A percentile compares a stretch with the other conserved stretches of the same genome.
Evolutionary conservation across 1,140 invertebrate genomes (phyloP).

Genomic region (Tetranychus cinnabarinus): DNA sequence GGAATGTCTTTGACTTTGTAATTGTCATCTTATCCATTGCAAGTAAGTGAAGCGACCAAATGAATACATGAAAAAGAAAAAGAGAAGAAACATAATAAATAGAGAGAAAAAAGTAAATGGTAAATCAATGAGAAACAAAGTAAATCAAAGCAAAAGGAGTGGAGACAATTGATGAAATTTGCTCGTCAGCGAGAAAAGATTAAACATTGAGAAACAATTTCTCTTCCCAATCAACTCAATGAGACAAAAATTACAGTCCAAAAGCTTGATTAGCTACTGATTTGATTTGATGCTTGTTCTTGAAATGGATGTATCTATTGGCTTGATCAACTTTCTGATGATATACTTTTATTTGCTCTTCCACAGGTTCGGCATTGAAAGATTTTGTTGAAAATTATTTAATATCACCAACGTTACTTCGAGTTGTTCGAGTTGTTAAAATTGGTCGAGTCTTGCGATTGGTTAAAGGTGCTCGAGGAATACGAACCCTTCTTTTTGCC

Average conservation of each 20-base stretch:
- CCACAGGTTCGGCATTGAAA: conserved; percentile 67
- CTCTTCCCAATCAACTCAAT: too few species aligned
- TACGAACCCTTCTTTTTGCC: conserved; percentile 83
- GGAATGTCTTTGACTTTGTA: conserved; percentile 98
- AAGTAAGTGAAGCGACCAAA: conserved; percentile 30
- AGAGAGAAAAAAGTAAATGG: too few species aligned
- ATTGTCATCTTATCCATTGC: conserved; percentile 95
- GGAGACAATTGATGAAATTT: too few species aligned
- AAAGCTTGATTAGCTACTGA: too few species aligned
- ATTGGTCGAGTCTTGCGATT: conserved; percentile 84
- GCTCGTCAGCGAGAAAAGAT: too few species aligned
- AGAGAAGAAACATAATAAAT: too few species aligned
- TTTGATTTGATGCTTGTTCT: not conserved
- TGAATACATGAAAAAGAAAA: too few species aligned
- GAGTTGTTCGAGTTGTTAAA: conserved; percentile 91
- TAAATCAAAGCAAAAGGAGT: too few species aligned
- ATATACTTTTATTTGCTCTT: conserved; percentile 4
- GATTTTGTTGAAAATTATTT: conserved; percentile 93
- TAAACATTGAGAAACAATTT: too few species aligned
- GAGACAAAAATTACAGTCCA: too few species aligned
- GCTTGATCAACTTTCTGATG: not conserved
- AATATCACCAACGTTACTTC: conserved; percentile 82
- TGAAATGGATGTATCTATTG: not conserved
- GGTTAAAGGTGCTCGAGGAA: conserved; percentile 82
- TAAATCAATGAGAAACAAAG: too few species aligned